These are phyloP conservation scores for Rhopalosiphum maidis DNA, from an alignment of 1,140 invertebrate genomes.

Conservation along the genomic window DNA sequence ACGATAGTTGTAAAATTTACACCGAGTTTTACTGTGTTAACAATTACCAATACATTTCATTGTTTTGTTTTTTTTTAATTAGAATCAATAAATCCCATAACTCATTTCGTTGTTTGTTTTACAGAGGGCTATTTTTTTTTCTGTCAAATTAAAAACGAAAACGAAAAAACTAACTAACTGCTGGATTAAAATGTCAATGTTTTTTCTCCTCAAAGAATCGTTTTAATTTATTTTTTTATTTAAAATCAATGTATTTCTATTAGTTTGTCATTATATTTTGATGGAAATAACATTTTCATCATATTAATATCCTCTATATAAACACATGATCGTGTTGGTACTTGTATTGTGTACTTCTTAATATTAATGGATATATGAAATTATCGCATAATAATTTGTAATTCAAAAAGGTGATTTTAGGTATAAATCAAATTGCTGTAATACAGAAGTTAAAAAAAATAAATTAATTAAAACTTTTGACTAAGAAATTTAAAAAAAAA, in stretches of 20 bases:
- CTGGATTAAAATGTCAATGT: neutral
- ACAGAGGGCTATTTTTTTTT: neutral
- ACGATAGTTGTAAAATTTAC: neutral
- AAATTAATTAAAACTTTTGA: neutral
- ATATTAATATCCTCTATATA: neutral
- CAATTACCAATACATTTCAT: conserved; percentile 1
- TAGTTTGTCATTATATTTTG: neutral
- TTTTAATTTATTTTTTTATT: conserved; percentile 26
- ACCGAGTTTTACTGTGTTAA: neutral
- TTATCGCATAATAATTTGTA: too few species aligned
- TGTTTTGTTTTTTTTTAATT: neutral
- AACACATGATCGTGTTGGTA: neutral
- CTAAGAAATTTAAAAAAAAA: too few species aligned
- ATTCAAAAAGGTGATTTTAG: neutral
- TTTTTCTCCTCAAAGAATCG: neutral
- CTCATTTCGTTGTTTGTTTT: conserved; percentile 18
- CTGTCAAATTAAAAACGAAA: conserved; percentile 21
- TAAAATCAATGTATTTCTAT: neutral
- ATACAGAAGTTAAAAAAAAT: neutral
- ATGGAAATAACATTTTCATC: neutral
- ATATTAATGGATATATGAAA: neutral
- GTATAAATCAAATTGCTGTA: too few species aligned
- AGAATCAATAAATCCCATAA: conserved; percentile 13
- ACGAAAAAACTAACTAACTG: neutral
- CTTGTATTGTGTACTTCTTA: neutral